phyloP scores from a whole-genome alignment of 2,888 invertebrate genomes.

The Melieria crassipennis region DNA sequence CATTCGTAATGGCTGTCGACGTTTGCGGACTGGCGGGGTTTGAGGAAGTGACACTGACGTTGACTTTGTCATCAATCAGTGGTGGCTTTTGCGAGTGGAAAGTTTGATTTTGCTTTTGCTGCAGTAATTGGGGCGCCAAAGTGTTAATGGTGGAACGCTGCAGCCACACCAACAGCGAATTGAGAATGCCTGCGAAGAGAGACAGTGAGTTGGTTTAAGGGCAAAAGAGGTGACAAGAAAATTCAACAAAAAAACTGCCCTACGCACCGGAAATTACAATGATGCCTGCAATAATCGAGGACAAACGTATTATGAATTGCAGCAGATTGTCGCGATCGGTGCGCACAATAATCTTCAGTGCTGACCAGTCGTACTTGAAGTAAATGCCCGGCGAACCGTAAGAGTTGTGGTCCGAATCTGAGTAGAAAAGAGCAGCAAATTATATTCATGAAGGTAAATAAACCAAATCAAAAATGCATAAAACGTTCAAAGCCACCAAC shows the following conservation, averaged over 20 bases:
- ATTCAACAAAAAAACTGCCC: no score
- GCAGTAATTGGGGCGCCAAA: slow-evolving; percentile 51
- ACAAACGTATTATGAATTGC: slow-evolving; percentile 86
- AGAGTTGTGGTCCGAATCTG: slow-evolving; percentile 76
- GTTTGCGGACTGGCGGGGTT: not conserved
- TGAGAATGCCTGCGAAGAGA: slow-evolving; percentile 48
- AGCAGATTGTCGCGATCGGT: slow-evolving; percentile 81
- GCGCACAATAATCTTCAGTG: slow-evolving; percentile 83
- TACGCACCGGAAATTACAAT: slow-evolving; percentile 80
- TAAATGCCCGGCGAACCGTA: slow-evolving; percentile 95
- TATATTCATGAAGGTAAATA: not conserved
- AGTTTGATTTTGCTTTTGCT: slow-evolving; percentile 39
- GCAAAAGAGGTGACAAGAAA: not conserved
- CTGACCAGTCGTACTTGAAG: slow-evolving; percentile 94
- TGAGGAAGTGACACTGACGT: slow-evolving; percentile 1
- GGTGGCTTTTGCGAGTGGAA: not conserved
- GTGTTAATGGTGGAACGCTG: slow-evolving; percentile 48
- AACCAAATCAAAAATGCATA: not conserved
- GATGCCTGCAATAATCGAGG: slow-evolving; percentile 92
- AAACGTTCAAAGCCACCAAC: slow-evolving; percentile 39
- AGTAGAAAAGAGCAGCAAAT: no score
- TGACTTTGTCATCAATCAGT: not conserved
- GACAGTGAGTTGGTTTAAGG: not conserved
- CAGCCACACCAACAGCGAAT: slow-evolving; percentile 47
- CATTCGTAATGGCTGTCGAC: slow-evolving; percentile 44